phyloP scores from a whole-genome alignment of 2,888 invertebrate species.

The Zygothrica quintamaculata region DNA sequence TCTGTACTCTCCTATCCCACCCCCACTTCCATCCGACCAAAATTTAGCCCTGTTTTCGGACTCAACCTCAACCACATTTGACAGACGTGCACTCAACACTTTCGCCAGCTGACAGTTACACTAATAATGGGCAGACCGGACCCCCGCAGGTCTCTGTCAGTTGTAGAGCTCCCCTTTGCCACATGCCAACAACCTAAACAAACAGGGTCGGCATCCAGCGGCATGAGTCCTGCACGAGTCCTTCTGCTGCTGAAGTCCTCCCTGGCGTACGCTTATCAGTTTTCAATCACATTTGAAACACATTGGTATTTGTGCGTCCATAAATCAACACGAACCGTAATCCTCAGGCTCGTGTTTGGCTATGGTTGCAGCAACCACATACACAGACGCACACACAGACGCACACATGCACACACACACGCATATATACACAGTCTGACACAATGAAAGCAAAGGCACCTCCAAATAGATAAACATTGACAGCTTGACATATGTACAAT shows the following conservation, averaged over 20 bases:
- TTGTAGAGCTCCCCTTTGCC: conserved; percentile 6
- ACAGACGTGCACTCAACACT: conserved; percentile 79
- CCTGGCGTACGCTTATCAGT: conserved; percentile 68
- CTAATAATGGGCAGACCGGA: conserved; percentile 59
- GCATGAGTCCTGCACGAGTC: conserved; percentile 16
- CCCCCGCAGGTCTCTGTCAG: not conserved
- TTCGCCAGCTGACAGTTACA: conserved; percentile 75
- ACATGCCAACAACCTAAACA: conserved; percentile 43
- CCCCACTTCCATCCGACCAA: not conserved
- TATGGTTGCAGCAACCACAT: conserved; percentile 20
- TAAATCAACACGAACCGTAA: conserved; percentile 75
- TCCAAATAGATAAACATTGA: conserved; percentile 76
- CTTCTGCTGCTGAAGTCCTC: conserved; percentile 32
- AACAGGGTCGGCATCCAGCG: conserved; percentile 42
- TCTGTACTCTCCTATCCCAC: not conserved
- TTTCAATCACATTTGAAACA: conserved; percentile 78
- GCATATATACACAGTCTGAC: conserved; percentile 1
- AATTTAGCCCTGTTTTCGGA: not conserved
- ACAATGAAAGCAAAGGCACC: conserved; percentile 46
- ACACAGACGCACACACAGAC: conserved; percentile 9
- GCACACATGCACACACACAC: conserved; percentile 2
- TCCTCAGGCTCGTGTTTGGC: conserved; percentile 57
- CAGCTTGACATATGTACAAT: conserved; percentile 77
- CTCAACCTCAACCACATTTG: conserved; percentile 67
- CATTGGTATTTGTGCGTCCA: conserved; percentile 71